Conservation (phyloP, 1,140 invertebrate species). For the Mactra quadrangularis region DNA sequence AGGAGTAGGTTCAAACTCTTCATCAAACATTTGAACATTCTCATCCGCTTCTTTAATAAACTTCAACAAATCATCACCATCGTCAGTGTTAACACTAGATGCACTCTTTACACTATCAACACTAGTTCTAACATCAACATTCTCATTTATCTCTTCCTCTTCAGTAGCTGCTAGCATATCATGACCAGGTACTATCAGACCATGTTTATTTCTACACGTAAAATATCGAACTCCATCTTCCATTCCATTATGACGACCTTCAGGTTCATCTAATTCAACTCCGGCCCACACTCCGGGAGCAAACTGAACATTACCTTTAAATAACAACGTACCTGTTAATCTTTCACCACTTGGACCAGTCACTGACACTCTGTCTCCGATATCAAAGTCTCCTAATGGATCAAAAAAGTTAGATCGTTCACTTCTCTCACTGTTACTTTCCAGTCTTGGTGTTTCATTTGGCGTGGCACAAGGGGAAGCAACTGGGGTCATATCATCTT, state of each 20-base stretch:
- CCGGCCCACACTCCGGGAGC: constrained; percentile 88
- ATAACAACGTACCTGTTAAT: constrained; percentile 93
- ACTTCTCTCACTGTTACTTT: constrained; percentile 46
- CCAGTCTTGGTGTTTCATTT: not conserved
- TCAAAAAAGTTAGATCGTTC: constrained; percentile 64
- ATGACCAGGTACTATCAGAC: constrained; percentile 83
- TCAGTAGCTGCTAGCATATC: constrained; percentile 67
- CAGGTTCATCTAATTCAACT: constrained; percentile 84
- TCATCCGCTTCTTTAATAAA: constrained; percentile 68
- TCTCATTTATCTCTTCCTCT: constrained; percentile 28
- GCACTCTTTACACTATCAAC: constrained; percentile 64
- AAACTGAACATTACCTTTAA: constrained; percentile 95
- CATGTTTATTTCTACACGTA: constrained; percentile 81
- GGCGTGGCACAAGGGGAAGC: constrained; percentile 69
- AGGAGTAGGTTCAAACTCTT: constrained; percentile 17
- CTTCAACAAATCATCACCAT: constrained; percentile 64
- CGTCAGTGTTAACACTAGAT: constrained; percentile 66
- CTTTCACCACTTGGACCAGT: constrained; percentile 85
- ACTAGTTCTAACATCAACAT: constrained; percentile 59
- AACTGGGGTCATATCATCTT: constrained; percentile 72
- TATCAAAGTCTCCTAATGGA: constrained; percentile 82
- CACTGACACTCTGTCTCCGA: constrained; percentile 96
- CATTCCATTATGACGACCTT: constrained; percentile 84
- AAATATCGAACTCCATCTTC: constrained; percentile 84
- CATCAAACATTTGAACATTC: constrained; percentile 70